Evolutionary conservation across 2,888 invertebrate genomes (phyloP), one percentile per base, ranked within the genome.

Genomic region (Lithophane socia): DNA sequence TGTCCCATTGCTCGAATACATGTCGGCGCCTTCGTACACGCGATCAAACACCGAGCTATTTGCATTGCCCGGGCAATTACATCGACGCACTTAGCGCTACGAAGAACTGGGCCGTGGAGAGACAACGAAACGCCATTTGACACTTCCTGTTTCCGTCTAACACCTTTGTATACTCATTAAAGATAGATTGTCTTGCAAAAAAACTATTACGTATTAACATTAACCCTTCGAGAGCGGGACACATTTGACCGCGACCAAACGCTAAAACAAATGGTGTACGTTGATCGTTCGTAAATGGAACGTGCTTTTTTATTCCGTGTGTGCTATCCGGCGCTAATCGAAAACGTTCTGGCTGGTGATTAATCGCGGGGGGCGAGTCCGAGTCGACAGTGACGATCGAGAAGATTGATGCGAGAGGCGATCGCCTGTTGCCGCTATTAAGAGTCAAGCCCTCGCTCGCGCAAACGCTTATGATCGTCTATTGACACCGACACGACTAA

Each of bases 41-140:
- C 90, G 90, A 93, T 94, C 92, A 92, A 93, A 93, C 91, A 93
- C 83, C 74, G 75, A 79, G 86, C 91, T 96, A 94, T 96, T 96
- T 96, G 94, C 96, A 95, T 95, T 94, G 92, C 86, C 86, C 93
- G 93, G 92, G 95, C 96, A 96, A 96, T 96, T 95, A 96, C 96
- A 95, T 90, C 93, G 91, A 89, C 90, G 94, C 96, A 96, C 96
- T 96, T 96, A 96, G 92, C 93, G 92, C 92, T 93, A 91, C 92
- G 91, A 88, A 89, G 94, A 96, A 96, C 95, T 95, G 95, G 95
- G 94, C 95, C 95, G 95, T 93, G 94, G 93, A 91, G 90, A 91
- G 94, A 96, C 96, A 96, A 93, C 94, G 94, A 95, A 96, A 96
- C 92, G 92, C 96, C 94, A 96, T 96, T 96, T 96, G 94, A 95